These are phyloP conservation scores for Meloidogyne exigua DNA, from an alignment of 1,140 invertebrate species.

Conservation along the genomic window DNA sequence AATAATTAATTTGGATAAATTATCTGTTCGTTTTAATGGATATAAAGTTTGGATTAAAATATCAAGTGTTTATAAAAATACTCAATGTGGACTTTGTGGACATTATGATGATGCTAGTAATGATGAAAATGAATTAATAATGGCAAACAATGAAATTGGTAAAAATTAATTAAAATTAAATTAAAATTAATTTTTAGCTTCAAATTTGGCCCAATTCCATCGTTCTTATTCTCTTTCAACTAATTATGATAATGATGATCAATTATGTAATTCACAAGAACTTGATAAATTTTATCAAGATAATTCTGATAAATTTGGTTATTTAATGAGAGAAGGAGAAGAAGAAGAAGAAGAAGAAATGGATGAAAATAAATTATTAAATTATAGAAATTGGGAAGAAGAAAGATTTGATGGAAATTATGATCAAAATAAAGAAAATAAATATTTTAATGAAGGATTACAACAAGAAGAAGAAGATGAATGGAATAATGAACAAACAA, in stretches of 20 bases:
- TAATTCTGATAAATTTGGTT: not conserved
- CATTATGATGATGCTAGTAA: slow-evolving; percentile 39
- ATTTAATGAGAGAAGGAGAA: not conserved
- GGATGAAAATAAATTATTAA: not conserved
- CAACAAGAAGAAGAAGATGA: not conserved
- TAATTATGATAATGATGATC: slow-evolving; percentile 11
- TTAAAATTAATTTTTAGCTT: slow-evolving; percentile 9
- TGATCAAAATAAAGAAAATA: slow-evolving; percentile 3
- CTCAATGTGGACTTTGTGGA: slow-evolving; percentile 48
- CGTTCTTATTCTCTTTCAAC: slow-evolving; percentile 37
- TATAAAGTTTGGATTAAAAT: slow-evolving; percentile 38
- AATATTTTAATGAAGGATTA: not conserved
- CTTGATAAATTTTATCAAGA: slow-evolving; percentile 34
- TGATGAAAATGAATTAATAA: slow-evolving; percentile 42
- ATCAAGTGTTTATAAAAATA: slow-evolving; percentile 36
- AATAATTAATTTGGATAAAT: slow-evolving; percentile 21
- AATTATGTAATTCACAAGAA: slow-evolving; percentile 30
- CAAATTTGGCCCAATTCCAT: slow-evolving; percentile 35
- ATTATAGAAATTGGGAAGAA: not conserved
- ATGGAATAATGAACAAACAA: not conserved
- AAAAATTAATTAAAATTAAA: slow-evolving; percentile 10
- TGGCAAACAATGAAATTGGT: slow-evolving; percentile 29
- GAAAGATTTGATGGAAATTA: slow-evolving; percentile 22
- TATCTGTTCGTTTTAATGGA: slow-evolving; percentile 43
- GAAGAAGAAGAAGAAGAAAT: slow-evolving; percentile 13